These are phyloP conservation scores for Ctenopoma multispine DNA, from an alignment of 2,797 vertebrate genomes.

Conservation along the genomic window DNA sequence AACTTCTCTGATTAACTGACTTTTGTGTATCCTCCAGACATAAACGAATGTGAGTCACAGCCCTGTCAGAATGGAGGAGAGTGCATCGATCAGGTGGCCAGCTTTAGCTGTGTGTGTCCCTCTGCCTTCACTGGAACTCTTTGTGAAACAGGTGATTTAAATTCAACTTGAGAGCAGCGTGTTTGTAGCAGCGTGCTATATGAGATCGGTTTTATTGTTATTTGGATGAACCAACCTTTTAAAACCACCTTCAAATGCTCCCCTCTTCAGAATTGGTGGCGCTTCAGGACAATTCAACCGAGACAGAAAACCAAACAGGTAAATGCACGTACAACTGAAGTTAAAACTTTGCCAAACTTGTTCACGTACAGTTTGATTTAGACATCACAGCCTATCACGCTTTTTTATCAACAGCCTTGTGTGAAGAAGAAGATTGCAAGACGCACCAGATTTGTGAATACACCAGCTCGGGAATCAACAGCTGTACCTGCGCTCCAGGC, in stretches of 20 bases:
- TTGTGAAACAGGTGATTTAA: constrained; percentile 91
- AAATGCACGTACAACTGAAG: constrained; percentile 42
- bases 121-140: constrained; percentile 85
- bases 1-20: constrained; percentile 11
- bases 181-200: too few relatives aligned
- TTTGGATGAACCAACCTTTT: constrained; percentile 23
- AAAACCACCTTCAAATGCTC: constrained; percentile 28
- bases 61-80: constrained; percentile 92
- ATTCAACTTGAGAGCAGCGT: constrained; percentile 9
- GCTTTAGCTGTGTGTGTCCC: constrained; percentile 90
- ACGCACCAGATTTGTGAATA: constrained; percentile 82
- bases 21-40: constrained; percentile 80
- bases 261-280: constrained; percentile 72
- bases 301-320: constrained; percentile 82
- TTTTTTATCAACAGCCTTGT: constrained; percentile 58
- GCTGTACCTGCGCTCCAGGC: constrained; percentile 86
- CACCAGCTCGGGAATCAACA: constrained; percentile 75
- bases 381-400: constrained; percentile 3
- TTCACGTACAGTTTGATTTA: constrained; percentile 15
- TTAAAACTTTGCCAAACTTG: constrained; percentile 8
- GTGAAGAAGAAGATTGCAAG: constrained; percentile 78
- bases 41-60: constrained; percentile 89
- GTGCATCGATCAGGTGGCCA: constrained; percentile 85
- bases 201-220: too few relatives aligned
- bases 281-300: constrained; percentile 70